Evolutionary conservation across 2,113 vertebrate species (phyloP).

Genomic region (Anas platyrhynchos): DNA sequence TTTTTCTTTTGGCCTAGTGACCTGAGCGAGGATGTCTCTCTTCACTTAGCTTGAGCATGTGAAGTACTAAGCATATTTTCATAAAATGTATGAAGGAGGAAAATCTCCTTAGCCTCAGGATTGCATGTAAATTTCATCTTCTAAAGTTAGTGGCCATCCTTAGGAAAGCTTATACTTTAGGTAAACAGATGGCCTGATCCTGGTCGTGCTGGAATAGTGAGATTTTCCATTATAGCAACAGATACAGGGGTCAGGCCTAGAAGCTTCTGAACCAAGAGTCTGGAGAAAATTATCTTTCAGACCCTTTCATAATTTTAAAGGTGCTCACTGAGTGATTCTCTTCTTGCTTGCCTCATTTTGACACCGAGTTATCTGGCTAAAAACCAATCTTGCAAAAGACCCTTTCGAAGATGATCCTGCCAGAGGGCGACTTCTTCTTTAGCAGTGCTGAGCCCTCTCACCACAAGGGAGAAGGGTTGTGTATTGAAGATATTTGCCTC

Average conservation of each 20-base stretch:
- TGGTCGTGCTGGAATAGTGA: neutral
- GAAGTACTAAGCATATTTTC: conserved; percentile 7
- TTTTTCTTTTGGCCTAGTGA: neutral
- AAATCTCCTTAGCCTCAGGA: neutral
- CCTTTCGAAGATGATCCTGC: neutral
- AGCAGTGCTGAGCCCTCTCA: neutral
- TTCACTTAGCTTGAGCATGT: neutral
- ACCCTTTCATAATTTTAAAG: conserved; percentile 14
- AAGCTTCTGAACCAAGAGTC: neutral
- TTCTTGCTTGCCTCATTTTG: conserved; percentile 12
- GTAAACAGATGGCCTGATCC: conserved; percentile 1
- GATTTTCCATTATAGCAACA: neutral
- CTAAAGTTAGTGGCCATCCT: neutral
- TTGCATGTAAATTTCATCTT: neutral
- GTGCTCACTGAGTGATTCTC: neutral
- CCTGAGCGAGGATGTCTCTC: neutral
- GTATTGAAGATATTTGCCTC: neutral
- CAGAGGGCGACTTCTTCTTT: neutral
- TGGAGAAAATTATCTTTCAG: conserved; percentile 4
- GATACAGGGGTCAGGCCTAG: neutral
- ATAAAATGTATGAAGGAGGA: neutral
- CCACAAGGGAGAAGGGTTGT: neutral
- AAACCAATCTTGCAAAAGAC: neutral
- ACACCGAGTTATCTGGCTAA: conserved; percentile 8
- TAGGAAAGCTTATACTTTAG: neutral